Base-by-base conservation (phyloP, 2,797 vertebrate species). In the Bryconaethiops microstoma region DNA sequence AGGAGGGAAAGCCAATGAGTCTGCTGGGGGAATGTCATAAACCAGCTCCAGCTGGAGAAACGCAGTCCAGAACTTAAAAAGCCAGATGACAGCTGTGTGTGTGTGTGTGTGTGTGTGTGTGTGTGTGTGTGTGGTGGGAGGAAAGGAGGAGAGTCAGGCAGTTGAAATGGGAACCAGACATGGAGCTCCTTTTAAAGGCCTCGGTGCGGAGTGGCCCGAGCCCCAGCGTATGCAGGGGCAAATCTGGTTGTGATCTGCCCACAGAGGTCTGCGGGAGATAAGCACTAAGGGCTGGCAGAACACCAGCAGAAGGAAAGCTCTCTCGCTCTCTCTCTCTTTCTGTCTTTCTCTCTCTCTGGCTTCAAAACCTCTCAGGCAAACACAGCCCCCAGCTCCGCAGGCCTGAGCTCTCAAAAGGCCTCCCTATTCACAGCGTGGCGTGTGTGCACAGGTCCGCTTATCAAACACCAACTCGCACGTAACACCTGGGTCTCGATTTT, bases 41-140 rank as follows among this genome's bases (percentile, higher is more conserved):
- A 96, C 92, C 89, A 94, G 95, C 93, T 96, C 94, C 93, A 96
- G 95, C 95, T 97, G 95, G 93, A 95, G 93, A 93, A 94, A 93
- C 92, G 93, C 91, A 94, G 93, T 91, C 92, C 92, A 94, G 85
- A 96, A 94, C 92, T 94, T 93, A 92, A 93, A 95, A 95, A 95
- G 94, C 94, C 95, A 96, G 95, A 96, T 95, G 95, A 96, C 95
- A 96, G 95, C 93, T 95, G 92, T 91, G 88, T 93, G 91, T 91
- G 92, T 90, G 80, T 89, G 89, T 84, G 89, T 84, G 90, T 87
- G 88, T 86, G 84, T 70, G 81, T 65, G 42, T 59, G 67, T 71
- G 64, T 55, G 65, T 71, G 65, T 64, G 64, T 29, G 64, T 35
- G 68, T 39, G 72, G 78, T 71, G 77, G 78, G 75, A 69, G 74